Percentiles rank a stretch among this genome's conserved stretches.
Evolutionary conservation across 2,888 invertebrate species (phyloP).

Genomic region (Leptopterna dolabrata): DNA sequence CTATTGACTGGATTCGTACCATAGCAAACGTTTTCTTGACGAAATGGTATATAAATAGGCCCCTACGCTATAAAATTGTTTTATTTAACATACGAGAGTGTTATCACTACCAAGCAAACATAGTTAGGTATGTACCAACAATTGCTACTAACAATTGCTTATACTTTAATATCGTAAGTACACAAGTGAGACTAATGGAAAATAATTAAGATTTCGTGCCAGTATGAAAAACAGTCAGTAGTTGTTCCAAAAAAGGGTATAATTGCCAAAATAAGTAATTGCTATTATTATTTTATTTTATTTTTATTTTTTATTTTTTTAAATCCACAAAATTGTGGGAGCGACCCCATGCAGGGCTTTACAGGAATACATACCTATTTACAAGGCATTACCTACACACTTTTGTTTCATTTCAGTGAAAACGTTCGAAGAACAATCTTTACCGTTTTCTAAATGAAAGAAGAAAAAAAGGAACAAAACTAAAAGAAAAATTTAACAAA

Average conservation of each 20-base stretch:
- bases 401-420: neutral
- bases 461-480: constrained; percentile 12
- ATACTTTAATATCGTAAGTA: neutral
- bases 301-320: too few species aligned
- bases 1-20: too few species aligned
- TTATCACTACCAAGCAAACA: too few species aligned
- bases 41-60: too few species aligned
- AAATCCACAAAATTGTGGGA: neutral
- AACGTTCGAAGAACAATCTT: neutral
- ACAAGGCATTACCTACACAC: neutral
- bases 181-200: neutral
- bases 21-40: too few species aligned
- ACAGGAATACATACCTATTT: constrained; percentile 19
- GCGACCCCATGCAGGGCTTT: neutral
- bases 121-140: too few species aligned
- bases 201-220: constrained; percentile 37
- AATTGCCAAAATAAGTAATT: neutral
- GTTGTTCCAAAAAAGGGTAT: neutral
- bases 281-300: neutral
- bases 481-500: neutral
- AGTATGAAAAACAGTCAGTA: constrained; percentile 21
- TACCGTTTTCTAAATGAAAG: neutral
- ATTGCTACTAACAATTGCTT: too few species aligned
- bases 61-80: too few species aligned
- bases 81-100: too few species aligned